Evolutionary conservation across 2,113 vertebrate genomes (phyloP).

Genomic region (Sorex araneus): DNA sequence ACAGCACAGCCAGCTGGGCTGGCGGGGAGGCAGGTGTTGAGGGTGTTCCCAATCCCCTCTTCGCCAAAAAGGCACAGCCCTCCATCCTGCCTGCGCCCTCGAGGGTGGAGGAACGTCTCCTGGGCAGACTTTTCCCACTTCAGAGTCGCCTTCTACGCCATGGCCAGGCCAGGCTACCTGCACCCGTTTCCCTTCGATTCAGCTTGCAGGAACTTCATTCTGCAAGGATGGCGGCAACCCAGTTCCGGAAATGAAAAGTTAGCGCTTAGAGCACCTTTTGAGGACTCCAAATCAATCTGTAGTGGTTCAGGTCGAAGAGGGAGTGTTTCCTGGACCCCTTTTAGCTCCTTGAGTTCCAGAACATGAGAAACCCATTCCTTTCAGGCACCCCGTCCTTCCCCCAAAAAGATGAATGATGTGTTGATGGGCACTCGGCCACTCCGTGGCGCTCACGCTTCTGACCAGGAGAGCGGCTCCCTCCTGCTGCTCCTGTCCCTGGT

Average conservation of each 20-base stretch:
- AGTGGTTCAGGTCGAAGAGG: neutral
- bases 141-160: neutral
- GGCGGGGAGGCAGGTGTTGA: neutral
- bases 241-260: constrained; percentile 19
- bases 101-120: neutral
- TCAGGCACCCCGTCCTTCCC: too few relatives aligned
- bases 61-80: too few relatives aligned
- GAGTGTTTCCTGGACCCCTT: accelerated
- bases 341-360: too few relatives aligned
- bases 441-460: too few relatives aligned
- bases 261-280: neutral
- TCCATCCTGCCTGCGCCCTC: too few relatives aligned
- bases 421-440: too few relatives aligned
- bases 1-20: too few relatives aligned
- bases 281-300: neutral
- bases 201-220: constrained; percentile 11
- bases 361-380: too few relatives aligned
- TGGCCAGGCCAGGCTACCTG: neutral
- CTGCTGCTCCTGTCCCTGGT: too few relatives aligned
- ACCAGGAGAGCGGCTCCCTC: too few relatives aligned
- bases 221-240: neutral
- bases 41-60: neutral
- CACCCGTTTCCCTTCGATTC: neutral
- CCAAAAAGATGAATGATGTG: too few relatives aligned
- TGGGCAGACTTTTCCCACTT: neutral